A percentile compares a stretch with the other conserved stretches of the same genome.
phyloP scores from a whole-genome alignment of 2,113 vertebrate genomes.

The Carollia perspicillata region DNA sequence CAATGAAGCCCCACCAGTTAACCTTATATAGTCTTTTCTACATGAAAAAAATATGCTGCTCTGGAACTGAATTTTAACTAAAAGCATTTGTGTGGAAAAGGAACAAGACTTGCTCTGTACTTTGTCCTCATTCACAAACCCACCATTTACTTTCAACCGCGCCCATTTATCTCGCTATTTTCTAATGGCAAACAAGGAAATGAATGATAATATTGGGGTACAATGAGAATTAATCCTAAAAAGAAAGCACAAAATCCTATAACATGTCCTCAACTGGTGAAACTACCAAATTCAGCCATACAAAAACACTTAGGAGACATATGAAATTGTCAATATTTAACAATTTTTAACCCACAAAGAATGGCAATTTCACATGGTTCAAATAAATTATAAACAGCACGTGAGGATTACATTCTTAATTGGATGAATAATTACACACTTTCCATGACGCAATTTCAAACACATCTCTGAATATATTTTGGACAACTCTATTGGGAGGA shows the following conservation, averaged over 20 bases:
- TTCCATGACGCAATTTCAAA: neutral
- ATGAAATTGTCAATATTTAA: slow-evolving; percentile 3
- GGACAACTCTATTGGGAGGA: neutral
- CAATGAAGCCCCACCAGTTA: neutral
- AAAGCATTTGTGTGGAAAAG: neutral
- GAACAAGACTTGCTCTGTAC: neutral
- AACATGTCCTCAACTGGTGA: neutral
- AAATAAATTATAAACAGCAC: neutral
- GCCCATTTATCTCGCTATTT: slow-evolving; percentile 3
- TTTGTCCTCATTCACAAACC: neutral
- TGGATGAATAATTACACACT: neutral
- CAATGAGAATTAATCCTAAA: neutral
- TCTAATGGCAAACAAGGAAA: neutral
- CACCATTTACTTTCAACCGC: slow-evolving; percentile 18
- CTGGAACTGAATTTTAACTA: slow-evolving; percentile 15
- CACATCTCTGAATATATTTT: slow-evolving; percentile 7
- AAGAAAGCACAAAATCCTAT: neutral
- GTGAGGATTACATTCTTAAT: neutral
- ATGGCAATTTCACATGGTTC: neutral
- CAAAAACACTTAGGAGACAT: neutral
- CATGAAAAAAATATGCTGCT: neutral
- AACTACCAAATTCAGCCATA: neutral
- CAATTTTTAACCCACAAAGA: slow-evolving; percentile 6
- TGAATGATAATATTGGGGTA: neutral
- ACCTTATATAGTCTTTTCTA: neutral